Conservation (phyloP, 2,113 vertebrate species). For the Platichthys stellatus region DNA sequence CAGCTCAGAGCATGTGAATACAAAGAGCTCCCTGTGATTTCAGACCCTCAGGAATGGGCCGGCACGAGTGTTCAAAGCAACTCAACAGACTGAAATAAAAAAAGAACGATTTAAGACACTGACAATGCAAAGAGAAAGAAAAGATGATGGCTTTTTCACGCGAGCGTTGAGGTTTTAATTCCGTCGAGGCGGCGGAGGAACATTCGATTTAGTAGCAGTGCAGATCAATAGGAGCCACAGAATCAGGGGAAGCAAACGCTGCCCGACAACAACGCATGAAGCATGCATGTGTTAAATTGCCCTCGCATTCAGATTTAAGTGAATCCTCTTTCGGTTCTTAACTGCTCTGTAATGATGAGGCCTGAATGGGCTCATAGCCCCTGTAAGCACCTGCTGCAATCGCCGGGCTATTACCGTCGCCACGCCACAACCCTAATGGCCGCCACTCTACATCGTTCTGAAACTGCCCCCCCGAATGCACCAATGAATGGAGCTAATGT, state of each 20-base stretch:
- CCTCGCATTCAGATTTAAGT: constrained; percentile 54
- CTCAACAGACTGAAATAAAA: neutral
- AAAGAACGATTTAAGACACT: constrained; percentile 23
- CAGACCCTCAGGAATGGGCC: constrained; percentile 22
- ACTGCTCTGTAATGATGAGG: constrained; percentile 65
- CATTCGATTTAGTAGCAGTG: neutral
- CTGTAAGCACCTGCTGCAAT: constrained; percentile 77
- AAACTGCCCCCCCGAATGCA: constrained; percentile 57
- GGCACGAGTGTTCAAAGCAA: constrained; percentile 13
- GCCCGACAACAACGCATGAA: constrained; percentile 43
- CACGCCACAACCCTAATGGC: constrained; percentile 66
- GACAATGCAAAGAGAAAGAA: neutral
- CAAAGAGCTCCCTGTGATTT: constrained; percentile 32
- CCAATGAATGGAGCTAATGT: constrained; percentile 63
- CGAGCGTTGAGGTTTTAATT: constrained; percentile 18
- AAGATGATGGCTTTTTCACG: constrained; percentile 5
- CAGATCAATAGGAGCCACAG: constrained; percentile 24
- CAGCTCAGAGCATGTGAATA: constrained; percentile 32
- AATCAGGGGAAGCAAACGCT: constrained; percentile 24
- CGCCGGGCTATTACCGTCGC: constrained; percentile 75
- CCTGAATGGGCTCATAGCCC: constrained; percentile 77
- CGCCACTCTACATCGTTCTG: constrained; percentile 61
- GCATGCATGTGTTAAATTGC: constrained; percentile 64
- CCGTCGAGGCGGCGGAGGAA: neutral
- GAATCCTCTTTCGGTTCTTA: constrained; percentile 65